Percentiles rank a stretch among this genome's conserved stretches.
Conservation (phyloP, 2,888 invertebrate species). For the Rhogogaster chlorosoma region DNA sequence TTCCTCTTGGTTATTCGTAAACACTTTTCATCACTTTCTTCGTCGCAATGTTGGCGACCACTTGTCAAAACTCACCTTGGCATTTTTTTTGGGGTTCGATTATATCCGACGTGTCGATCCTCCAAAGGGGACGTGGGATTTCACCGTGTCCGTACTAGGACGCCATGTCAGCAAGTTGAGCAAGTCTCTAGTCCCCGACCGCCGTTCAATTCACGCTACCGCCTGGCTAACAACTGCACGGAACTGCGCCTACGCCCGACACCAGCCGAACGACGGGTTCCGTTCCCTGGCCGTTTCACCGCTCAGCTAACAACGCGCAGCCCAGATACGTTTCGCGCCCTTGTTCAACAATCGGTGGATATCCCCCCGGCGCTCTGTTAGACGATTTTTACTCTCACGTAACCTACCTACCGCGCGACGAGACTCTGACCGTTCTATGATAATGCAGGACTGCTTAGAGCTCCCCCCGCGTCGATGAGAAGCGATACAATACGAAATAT, state of each 20-base stretch:
- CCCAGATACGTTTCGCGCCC: slow-evolving; percentile 69
- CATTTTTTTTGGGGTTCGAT: slow-evolving; percentile 69
- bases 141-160: slow-evolving; percentile 70
- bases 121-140: slow-evolving; percentile 66
- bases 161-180: slow-evolving; percentile 76
- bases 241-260: slow-evolving; percentile 74
- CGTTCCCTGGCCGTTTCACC: slow-evolving; percentile 69
- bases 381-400: slow-evolving; percentile 7
- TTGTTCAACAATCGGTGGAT: slow-evolving; percentile 66
- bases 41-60: background rate
- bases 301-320: slow-evolving; percentile 62
- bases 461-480: no score
- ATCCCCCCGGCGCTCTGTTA: slow-evolving; percentile 24
- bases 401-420: no score
- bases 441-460: no score
- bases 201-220: slow-evolving; percentile 68
- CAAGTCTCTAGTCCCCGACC: slow-evolving; percentile 50
- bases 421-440: no score
- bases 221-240: slow-evolving; percentile 71
- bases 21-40: background rate
- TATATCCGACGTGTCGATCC: slow-evolving; percentile 64
- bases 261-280: slow-evolving; percentile 62
- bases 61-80: slow-evolving; percentile 69
- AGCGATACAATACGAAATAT: no score
- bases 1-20: background rate